Percentiles rank a stretch among this genome's conserved stretches.
Conservation (phyloP, 2,113 vertebrate species). For the crab-eating macaque (Macaca fascicularis) region T2T-MFA8v1.1 NC_088395.1:122720501-122721000, state of each 20-base stretch:
- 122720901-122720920: neutral
- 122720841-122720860: neutral
- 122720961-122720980: neutral
- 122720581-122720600: conserved; percentile 21
- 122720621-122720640: neutral
- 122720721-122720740: neutral
- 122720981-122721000: neutral
- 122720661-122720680: neutral
- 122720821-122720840: neutral
- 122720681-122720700: neutral
- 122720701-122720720: neutral
- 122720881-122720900: neutral
- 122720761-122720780: neutral
- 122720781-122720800: neutral
- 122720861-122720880: neutral
- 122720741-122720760: neutral
- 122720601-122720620: neutral
- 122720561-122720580: neutral
- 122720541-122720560: neutral
- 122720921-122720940: neutral
- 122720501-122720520: neutral
- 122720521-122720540: neutral
- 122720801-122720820: neutral
- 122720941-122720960: conserved; percentile 8
- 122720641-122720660: neutral